Evolutionary conservation across 2,113 vertebrate genomes (phyloP), one percentile per base, ranked within the genome.

Genomic region (Cheirogaleus medius): DNA sequence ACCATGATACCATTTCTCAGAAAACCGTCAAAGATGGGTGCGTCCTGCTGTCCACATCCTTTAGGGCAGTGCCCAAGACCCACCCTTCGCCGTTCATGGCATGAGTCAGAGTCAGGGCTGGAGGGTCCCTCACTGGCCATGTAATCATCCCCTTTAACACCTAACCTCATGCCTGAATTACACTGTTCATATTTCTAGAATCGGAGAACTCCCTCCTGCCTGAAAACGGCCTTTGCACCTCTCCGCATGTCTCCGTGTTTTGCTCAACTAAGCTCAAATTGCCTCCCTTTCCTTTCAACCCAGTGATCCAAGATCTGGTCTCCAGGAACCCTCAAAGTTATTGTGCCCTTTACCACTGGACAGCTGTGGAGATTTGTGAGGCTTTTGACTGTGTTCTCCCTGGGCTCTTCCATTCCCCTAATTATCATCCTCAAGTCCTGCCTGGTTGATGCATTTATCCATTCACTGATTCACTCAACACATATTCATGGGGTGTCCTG

Each of bases 1-100:
- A 96, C 91, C 95, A 97, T 3, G 44, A 63, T 94, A 94, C 44
- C 87, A 90, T 91, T 96, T 98, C 96, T 92, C 96, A 98, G 97
- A 90, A 98, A 97, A 96, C 2, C 25, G 85, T 54, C 77, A 71
- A 85, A 13, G 34, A 34, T 63, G 7, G 12, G 27, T 15, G 6
- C 13, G 34, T 44, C 44, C 54, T 74, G 29, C 42, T 1, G 0
- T 8, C 13, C 20, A 32, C 20, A 49, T 29, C 3, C 21, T 73
- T 71, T 11, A 23, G 32, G 49, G 52, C 13, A 47, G 56, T 18
- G 66, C 25, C 3, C 17, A 64, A 7, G 34, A 60, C 20, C 39
- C 8, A 73, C 2, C n/a, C 52, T 76, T 88, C 42, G 21, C 47
- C 25, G 20, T 73, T 52, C 56, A 54, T 12, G 6, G 18, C 18